A percentile compares a stretch with the other conserved stretches of the same genome.
phyloP scores from a whole-genome alignment of 2,888 invertebrate genomes.

The Amphipoea oculea region DNA sequence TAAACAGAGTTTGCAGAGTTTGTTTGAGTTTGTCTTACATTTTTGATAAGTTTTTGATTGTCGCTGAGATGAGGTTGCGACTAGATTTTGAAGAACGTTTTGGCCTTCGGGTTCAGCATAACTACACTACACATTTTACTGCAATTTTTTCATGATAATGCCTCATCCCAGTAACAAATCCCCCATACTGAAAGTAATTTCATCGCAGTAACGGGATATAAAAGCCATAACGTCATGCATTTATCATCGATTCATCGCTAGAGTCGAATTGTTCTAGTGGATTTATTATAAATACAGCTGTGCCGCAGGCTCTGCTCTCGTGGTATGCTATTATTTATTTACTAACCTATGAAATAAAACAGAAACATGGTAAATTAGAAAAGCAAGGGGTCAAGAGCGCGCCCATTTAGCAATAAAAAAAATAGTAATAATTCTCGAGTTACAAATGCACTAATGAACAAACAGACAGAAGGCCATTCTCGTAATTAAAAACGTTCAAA shows the following conservation, averaged over 20 bases:
- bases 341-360: not conserved
- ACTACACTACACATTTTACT: not conserved
- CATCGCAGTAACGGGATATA: conserved; percentile 4
- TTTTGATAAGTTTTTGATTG: no score
- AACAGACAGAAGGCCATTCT: not conserved
- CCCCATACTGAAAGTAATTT: conserved; percentile 23
- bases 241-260: conserved; percentile 22
- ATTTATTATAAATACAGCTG: conserved; percentile 4
- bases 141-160: conserved; percentile 14
- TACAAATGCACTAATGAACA: not conserved
- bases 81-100: no score
- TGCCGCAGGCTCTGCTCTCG: not conserved
- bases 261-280: not conserved
- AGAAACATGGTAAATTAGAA: no score
- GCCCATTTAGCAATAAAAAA: no score
- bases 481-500: no score
- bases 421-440: not conserved
- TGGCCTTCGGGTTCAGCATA: not conserved
- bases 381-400: not conserved
- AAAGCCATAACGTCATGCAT: conserved; percentile 21
- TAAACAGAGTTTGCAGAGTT: no score
- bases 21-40: no score
- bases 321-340: not conserved
- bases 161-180: conserved; percentile 1
- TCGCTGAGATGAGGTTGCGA: no score